Base-by-base conservation (phyloP, 2,888 invertebrate genomes). In the Alentia gelatinosa region DNA sequence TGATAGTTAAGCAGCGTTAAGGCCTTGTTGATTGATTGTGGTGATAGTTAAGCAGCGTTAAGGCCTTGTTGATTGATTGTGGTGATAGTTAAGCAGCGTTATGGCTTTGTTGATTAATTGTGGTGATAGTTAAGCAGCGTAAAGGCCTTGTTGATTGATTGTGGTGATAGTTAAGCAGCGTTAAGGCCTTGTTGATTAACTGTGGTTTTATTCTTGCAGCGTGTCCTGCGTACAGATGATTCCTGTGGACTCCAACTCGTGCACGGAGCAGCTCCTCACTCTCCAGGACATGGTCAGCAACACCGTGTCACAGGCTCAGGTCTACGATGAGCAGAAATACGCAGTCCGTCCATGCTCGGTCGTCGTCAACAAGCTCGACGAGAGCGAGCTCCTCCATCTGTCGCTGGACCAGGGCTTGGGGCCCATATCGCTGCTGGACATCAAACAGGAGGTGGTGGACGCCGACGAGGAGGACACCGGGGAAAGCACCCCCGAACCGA, bases 261-360 rank as follows among this genome's bases (percentile, higher is more conserved):
- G 35, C 37, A 79, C 79, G 23, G 39, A 39, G 9, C 37, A 79
- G 19, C 39, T 79, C 4, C 79, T 79, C 7, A 79, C 79, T 1
- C 39, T 79, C 1, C 35, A 37, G 7, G 79, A 79, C 39, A 35
- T 79, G 12, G 79, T 79, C 23, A 37, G 37, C 3, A 35, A 39
- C 39, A 19, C 39, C 3, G 68, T 68, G 4, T 5, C 30, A 3
- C n/a, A 26, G 30, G 68, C 68, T 3, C 68, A 26, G 68, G 4
- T 1, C 30, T 12, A 30, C 0, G 4, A 9, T 1, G 33, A 1
- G 30, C 30, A 68, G n/a, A 68, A 68, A 30, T n/a, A n/a, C n/a
- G n/a, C n/a, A n/a, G 68, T 68, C 1, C 68, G 39, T 23, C 79
- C 79, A 1, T 79, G 79, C 79, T 79, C 79, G n/a, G 79, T 79